Base-by-base conservation (phyloP, 2,888 invertebrate species). In the Xestia ashworthii region DNA sequence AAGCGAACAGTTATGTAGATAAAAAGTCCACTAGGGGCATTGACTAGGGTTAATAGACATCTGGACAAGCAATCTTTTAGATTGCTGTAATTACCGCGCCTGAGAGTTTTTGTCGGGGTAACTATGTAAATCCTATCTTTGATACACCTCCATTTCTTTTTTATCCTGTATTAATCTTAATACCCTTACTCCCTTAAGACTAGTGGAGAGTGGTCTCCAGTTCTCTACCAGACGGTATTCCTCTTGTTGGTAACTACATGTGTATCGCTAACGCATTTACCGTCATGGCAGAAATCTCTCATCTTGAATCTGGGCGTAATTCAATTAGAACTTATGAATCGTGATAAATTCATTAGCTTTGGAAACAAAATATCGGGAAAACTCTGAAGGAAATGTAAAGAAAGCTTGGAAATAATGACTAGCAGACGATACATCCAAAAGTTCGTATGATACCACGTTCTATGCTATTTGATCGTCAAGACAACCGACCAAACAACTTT, bases 1-100 rank as follows among this genome's bases (percentile, higher is more conserved):
- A 62, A 14, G 25, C 11, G 60, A 53, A 66, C 69, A 58, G 78
- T 74, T 70, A 82, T 1, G 50, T 5, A 8, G 32, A 62, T 48
- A 85, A 85, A 85, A 81, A 65, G 48, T 62, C 12, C 25, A 74
- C 69, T 69, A 38, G 38, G 50, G 65, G 62, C 70, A 58, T 48
- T 80, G 80, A 64, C 80, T 80, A 46, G 46, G 5, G 16, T 9
- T 53, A 78, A 62, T 81, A 41, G 41, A 53, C n/a, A 53, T 69
- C 25, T 32, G 58, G 71, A 71, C 70, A 71, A 69, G 60, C 68
- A 70, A 82, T 81, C 68, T 74, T 58, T 14, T 14, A 70, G 82
- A 82, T 83, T 74, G 66, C 62, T 32, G 64, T 65, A 69, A 73
- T 81, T 81, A 76, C 48, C n/a, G 19, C 53, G 60, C 22, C 38